Base-by-base conservation (phyloP, 1,140 invertebrate genomes). In the Caenorhabditis inopinata region DNA sequence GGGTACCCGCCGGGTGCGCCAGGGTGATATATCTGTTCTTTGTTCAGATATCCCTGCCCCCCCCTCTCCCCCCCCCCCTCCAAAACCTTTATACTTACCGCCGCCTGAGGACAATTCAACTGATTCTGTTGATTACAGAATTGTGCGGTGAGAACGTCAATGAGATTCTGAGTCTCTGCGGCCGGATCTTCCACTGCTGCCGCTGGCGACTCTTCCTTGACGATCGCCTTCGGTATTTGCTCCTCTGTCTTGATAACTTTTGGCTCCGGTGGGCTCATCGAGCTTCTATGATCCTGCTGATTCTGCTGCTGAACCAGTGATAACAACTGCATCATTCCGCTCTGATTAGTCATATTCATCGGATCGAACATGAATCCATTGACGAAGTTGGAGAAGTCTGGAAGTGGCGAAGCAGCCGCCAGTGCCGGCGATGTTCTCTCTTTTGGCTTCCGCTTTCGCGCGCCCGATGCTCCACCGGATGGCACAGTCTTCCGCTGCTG, bases 361-460 rank as follows among this genome's bases (percentile, higher is more conserved):
- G 58, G 58, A 68, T 68, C 58, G n/a, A 68, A 68, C n/a, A 68
- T 42, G 51, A 58, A 32, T 32, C 51, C 51, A 6, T 76, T 76
- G 2, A 76, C 35, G n/a, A 51, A 91, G 91, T 74, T 89, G 3
- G 58, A 38, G 94, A 94, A 99, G 76, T 99, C 99, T 90, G 97
- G 97, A 85, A 99, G 99, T 87, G 97, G 97, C 35, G 96, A 98
- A 88, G 97, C 97, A 62, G 92, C 94, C 84, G 97, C 99, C 90
- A 97, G 99, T 88, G 97, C 99, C 90, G 98, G 99, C 88, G 97
- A 97, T 76, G 95, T 95, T 84, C 97, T 97, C 85, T 95, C 99
- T 78, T 99, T 97, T 90, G 91, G 99, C 25, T 91, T 99, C 53
- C 99, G 99, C 90, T 98, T 99, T 89, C 58, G 29, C 7, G 58